phyloP scores from a whole-genome alignment of 2,888 invertebrate genomes.

The Tachina grossa region DNA sequence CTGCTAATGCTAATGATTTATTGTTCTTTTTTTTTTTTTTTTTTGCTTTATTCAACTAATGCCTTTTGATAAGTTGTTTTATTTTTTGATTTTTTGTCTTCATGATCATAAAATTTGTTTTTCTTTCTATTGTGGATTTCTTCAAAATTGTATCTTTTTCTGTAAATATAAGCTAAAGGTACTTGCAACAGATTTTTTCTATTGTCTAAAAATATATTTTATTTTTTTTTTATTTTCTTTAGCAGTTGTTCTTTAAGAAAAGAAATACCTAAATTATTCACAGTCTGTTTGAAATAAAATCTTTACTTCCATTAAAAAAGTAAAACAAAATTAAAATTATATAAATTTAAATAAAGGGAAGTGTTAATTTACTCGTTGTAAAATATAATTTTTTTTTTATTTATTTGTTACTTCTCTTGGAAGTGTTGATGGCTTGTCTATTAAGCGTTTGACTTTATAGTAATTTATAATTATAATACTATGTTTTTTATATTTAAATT shows the following conservation, averaged over 20 bases:
- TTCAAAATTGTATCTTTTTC: not conserved
- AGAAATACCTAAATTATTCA: not conserved
- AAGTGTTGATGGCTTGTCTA: slow-evolving; percentile 54
- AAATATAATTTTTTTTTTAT: slow-evolving; percentile 6
- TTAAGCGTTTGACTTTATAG: slow-evolving; percentile 55
- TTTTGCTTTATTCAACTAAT: slow-evolving; percentile 40
- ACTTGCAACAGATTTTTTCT: slow-evolving; percentile 34
- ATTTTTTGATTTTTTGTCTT: not conserved
- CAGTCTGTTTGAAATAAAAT: not conserved
- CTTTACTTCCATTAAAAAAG: not conserved
- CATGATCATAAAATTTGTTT: not conserved
- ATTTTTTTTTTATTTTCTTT: not conserved
- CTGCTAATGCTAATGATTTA: slow-evolving; percentile 54
- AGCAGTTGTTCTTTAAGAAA: not conserved
- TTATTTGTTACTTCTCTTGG: slow-evolving; percentile 7
- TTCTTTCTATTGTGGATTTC: not conserved
- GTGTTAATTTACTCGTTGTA: too few species aligned
- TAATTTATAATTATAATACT: slow-evolving; percentile 55
- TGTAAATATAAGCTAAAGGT: slow-evolving; percentile 1
- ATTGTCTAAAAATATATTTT: slow-evolving; percentile 3
- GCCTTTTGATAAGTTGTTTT: slow-evolving; percentile 65
- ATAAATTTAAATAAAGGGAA: too few species aligned
- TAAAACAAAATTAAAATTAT: not conserved
- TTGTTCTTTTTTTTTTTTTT: slow-evolving; percentile 20
- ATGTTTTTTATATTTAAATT: not conserved